phyloP scores from a whole-genome alignment of 1,140 invertebrate species.

The Ostrea edulis region DNA sequence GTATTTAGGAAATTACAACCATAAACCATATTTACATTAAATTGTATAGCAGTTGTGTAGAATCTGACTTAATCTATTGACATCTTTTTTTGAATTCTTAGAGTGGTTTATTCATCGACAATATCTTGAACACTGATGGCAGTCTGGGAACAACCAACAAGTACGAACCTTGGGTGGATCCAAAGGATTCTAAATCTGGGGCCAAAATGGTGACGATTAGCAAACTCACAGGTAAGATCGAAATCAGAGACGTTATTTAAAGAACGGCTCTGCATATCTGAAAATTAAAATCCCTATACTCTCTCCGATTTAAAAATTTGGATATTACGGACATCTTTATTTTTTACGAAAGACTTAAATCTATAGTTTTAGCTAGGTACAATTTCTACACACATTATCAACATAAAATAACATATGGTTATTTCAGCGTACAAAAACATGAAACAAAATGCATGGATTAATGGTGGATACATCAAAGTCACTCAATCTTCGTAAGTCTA shows the following conservation, averaged over 20 bases:
- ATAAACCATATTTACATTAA: not conserved
- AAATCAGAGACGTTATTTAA: too few species aligned
- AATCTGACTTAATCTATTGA: not conserved
- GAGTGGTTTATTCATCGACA: slow-evolving; percentile 44
- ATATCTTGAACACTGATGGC: slow-evolving; percentile 23
- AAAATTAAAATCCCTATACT: too few species aligned
- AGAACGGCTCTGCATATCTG: too few species aligned
- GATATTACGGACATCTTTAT: too few species aligned
- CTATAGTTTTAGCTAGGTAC: too few species aligned
- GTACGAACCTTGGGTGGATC: slow-evolving; percentile 49
- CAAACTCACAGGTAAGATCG: slow-evolving; percentile 39
- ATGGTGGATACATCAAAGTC: slow-evolving; percentile 35
- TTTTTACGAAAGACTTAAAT: too few species aligned
- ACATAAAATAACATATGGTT: not conserved
- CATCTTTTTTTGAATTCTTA: too few species aligned
- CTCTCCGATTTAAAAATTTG: too few species aligned
- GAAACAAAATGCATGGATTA: slow-evolving; percentile 38
- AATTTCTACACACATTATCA: too few species aligned
- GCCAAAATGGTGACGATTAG: slow-evolving; percentile 31
- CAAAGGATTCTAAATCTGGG: slow-evolving; percentile 36
- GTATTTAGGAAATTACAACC: too few species aligned
- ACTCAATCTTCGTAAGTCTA: slow-evolving; percentile 46
- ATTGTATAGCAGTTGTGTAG: not conserved
- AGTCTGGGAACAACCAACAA: not conserved
- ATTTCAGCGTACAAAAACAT: slow-evolving; percentile 50